A percentile compares a stretch with the other conserved stretches of the same genome.
Conservation (phyloP, 1,140 invertebrate species). For the Drosophila bifasciata region DNA sequence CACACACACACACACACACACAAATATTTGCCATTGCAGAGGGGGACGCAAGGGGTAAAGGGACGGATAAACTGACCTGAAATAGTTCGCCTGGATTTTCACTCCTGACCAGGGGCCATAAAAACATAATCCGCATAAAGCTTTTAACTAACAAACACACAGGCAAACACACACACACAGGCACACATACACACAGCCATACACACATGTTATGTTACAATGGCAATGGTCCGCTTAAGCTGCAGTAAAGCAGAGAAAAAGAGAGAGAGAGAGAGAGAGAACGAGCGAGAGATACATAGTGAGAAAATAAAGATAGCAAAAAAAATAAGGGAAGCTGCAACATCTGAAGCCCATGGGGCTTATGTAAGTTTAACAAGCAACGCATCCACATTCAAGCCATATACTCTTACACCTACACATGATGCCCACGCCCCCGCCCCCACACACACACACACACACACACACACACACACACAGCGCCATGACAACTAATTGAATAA, state of each 20-base stretch:
- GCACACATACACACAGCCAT: no score
- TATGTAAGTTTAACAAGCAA: slow-evolving; percentile 27
- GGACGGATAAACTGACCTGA: not conserved
- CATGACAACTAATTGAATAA: not conserved
- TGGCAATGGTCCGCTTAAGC: slow-evolving; percentile 5
- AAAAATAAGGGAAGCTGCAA: no score
- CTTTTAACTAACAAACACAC: slow-evolving; percentile 25
- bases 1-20: slow-evolving; percentile 9
- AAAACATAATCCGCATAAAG: slow-evolving; percentile 42
- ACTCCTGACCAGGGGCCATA: slow-evolving; percentile 26
- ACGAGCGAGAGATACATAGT: no score
- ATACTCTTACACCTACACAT: no score
- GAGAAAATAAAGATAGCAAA: not conserved
- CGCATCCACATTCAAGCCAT: no score
- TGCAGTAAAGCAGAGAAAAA: not conserved
- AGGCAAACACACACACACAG: no score
- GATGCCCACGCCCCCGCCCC: no score
- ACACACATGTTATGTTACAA: slow-evolving; percentile 10
- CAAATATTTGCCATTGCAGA: slow-evolving; percentile 23
- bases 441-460: not conserved
- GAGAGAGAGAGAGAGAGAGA: not conserved
- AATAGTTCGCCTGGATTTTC: slow-evolving; percentile 15
- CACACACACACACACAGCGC: not conserved
- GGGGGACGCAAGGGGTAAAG: no score
- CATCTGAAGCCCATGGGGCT: slow-evolving; percentile 1